Base-by-base conservation (phyloP, 2,113 vertebrate genomes). In the Tachycineta bicolor region DNA sequence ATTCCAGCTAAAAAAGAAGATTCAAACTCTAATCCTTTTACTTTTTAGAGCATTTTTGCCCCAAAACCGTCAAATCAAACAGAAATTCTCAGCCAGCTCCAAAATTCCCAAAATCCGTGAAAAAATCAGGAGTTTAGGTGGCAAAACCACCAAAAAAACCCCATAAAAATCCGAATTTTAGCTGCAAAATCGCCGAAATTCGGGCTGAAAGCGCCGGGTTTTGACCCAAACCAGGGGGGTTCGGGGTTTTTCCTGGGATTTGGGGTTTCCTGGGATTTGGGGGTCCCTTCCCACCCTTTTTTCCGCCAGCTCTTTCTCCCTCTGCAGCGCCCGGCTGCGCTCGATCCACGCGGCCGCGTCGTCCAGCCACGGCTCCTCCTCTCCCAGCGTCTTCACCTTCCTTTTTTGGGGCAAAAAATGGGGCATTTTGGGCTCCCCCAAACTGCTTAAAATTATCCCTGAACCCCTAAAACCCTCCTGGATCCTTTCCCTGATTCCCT, bases 281-380 rank as follows among this genome's bases (percentile, higher is more conserved):
- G n/a, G 58, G 23, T 25, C 13, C 5, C 5, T 19, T 2, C 97
- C 91, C 84, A 98, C 99, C 97, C 99, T 97, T 89, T 99, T 99
- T 70, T 99, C 99, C 0, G 99, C 99, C 97, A 99, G 55, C 46
- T 99, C 99, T 84, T 99, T 99, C 93, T 99, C 99, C 67, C 98
- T 98, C 60, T 98, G 98, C 22, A 99, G 85, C 43, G 98, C 98
- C 37, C 99, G 97, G 95, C 98, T 99, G 82, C 90, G 98, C 97
- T 99, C 99, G 1, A 99, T 99, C 99, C 99, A 99, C 17, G 98
- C 98, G 1, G 98, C 97, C 0, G 99, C 98, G 79, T 99, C 98
- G 8, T 99, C 99, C 68, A 99, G 94, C 99, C 99, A 99, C 0
- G 98, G 98, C 85, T 99, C 99, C 2, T 99, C 99, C 28, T 98